Evolutionary conservation across 2,113 vertebrate genomes (phyloP), one percentile per base, ranked within the genome.

Genomic region (Dermatemys mawii): DNA sequence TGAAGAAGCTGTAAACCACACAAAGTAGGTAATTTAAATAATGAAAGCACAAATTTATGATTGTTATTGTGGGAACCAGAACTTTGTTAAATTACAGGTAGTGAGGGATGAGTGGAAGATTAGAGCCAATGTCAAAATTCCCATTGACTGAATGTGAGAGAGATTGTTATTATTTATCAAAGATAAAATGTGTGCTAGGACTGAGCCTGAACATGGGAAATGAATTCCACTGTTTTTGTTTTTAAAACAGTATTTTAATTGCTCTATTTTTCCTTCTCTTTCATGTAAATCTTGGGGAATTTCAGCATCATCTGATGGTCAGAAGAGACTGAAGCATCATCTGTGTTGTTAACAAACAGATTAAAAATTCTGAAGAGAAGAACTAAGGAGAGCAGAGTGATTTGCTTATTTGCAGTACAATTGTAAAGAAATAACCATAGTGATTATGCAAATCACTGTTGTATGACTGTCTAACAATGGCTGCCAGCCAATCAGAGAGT

Each of bases 1-100:
- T 89, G 89, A 94, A 95, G 92, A 95, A 5, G 2, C 57, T 57
- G 11, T 57, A 57, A 57, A 54, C 67, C 81, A 89, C 90, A 94
- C 88, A 70, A 89, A 83, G 50, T n/a, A 88, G n/a, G 84, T 48
- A 97, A 93, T 96, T 94, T 83, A 90, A 90, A 55, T 93, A 95
- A 93, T 1, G 60, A 85, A 84, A 91, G 88, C 0, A 2, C 51
- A 87, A 54, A 83, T 91, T 54, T 92, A 32, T 78, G 93, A 54
- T 81, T 2, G 6, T 26, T 50, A 44, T 44, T 11, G 50, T 76
- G 88, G 26, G 44, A 80, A 53, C 76, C 81, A 91, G 14, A 85
- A 79, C 75, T 78, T 27, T 27, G 46, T 50, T 70, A 46, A 73
- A 29, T 89, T 90, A 88, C 78, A 91, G 70, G 54, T 76, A 83